Evolutionary conservation across 2,888 invertebrate species (phyloP), one percentile per base, ranked within the genome.

Genomic region (Ellobium chinense): DNA sequence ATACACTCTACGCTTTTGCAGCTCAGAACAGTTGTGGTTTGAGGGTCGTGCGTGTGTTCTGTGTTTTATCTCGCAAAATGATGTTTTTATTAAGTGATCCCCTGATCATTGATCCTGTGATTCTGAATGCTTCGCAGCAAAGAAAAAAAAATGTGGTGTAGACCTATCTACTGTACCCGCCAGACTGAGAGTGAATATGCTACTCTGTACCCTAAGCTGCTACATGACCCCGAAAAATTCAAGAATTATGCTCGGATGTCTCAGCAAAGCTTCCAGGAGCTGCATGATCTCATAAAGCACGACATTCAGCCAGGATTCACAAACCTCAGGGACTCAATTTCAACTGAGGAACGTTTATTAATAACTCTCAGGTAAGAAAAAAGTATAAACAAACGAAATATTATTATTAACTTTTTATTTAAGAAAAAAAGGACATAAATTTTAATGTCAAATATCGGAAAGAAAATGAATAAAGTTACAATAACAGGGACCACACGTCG

Each of bases 401-500:
- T 24, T 60, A 14, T 24, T 60, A n/a, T 60, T 60, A 60, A 60
- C 60, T 60, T 60, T 60, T 24, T 60, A 24, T 7, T 60, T 7
- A 24, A 60, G 27, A 21, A 60, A 60, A 54, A 60, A 60, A 60
- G 60, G n/a, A 60, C 60, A 60, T 46, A 46, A 46, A 46, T 46
- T 7, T 46, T 18, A 46, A 46, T 60, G 60, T 60, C 60, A 60
- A 60, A 60, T 60, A 9, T 21, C n/a, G n/a, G n/a, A 60, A 14
- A 7, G n/a, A 60, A 60, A 60, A 5, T 46, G 7, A 46, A 46
- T 18, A 46, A 46, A 46, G 46, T 46, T 7, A 12, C 46, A 46
- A 46, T 60, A 60, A 60, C 60, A 60, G 60, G 60, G 60, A 60
- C 60, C 60, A 60, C 60, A 60, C 60, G 27, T n/a, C 60, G n/a